phyloP scores from a whole-genome alignment of 2,113 vertebrate genomes.

The Pterocles burchelli region DNA sequence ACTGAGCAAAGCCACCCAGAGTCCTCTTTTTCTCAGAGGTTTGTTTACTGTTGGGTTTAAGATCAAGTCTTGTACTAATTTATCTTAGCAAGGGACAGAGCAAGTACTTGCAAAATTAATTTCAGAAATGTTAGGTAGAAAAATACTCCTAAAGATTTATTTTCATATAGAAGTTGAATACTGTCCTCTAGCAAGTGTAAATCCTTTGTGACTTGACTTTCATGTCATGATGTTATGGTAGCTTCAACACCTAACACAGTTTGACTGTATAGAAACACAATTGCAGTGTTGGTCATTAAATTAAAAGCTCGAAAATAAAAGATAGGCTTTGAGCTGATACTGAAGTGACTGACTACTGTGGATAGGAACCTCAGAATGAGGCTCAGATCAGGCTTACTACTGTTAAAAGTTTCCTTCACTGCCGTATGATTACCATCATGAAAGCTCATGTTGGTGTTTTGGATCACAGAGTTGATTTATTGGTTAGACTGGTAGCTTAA shows the following conservation, averaged over 20 bases:
- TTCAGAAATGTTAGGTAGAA: neutral
- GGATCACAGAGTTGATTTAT: neutral
- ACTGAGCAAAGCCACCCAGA: neutral
- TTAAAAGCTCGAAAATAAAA: neutral
- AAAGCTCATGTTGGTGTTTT: neutral
- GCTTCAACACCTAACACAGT: neutral
- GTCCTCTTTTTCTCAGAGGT: neutral
- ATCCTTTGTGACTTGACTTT: neutral
- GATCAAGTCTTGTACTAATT: neutral
- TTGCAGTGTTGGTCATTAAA: neutral
- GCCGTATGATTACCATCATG: fast-evolving
- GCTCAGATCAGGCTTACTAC: neutral
- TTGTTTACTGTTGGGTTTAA: neutral
- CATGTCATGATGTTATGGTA: fast-evolving
- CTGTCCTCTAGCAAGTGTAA: neutral
- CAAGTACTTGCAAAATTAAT: neutral
- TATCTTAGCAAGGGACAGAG: neutral
- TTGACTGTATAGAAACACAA: neutral
- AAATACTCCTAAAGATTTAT: neutral
- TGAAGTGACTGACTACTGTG: neutral
- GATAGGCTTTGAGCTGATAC: neutral
- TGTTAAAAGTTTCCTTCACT: too few species aligned
- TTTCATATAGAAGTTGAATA: neutral
- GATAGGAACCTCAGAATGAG: neutral
- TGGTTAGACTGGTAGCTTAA: neutral